A percentile compares a stretch with the other conserved stretches of the same genome.
Evolutionary conservation across 2,888 invertebrate species (phyloP).

Genomic region (Lepidonotus clava): DNA sequence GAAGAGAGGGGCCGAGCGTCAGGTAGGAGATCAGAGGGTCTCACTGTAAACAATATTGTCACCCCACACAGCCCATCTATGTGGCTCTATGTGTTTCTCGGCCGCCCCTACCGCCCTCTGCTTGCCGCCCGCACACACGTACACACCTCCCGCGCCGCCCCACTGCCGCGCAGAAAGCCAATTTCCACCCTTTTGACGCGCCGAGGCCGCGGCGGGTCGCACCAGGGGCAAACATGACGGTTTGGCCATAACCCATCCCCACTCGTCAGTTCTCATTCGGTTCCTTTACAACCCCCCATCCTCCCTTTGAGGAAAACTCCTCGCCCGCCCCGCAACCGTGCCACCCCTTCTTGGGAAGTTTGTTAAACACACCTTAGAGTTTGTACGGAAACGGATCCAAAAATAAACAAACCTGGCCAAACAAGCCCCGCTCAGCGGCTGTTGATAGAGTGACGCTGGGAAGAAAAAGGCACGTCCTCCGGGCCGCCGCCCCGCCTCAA

Average conservation of each 20-base stretch:
- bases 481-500: background rate
- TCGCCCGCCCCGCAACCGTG: background rate
- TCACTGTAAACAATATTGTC: no score
- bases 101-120: background rate
- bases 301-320: background rate
- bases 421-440: background rate
- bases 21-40: no score
- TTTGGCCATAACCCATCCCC: constrained; percentile 12
- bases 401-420: constrained; percentile 23
- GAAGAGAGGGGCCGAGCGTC: no score
- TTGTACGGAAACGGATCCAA: constrained; percentile 45
- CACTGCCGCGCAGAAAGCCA: background rate
- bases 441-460: background rate
- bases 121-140: background rate
- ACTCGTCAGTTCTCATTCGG: background rate
- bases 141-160: background rate
- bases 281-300: background rate
- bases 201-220: background rate
- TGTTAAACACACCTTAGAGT: constrained; percentile 45
- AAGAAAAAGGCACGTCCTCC: background rate
- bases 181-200: background rate
- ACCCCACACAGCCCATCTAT: no score
- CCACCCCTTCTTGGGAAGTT: background rate
- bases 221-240: background rate
- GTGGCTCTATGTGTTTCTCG: no score